Conservation (phyloP, 2,113 vertebrate species). For the Zosterops hypoxanthus region DNA sequence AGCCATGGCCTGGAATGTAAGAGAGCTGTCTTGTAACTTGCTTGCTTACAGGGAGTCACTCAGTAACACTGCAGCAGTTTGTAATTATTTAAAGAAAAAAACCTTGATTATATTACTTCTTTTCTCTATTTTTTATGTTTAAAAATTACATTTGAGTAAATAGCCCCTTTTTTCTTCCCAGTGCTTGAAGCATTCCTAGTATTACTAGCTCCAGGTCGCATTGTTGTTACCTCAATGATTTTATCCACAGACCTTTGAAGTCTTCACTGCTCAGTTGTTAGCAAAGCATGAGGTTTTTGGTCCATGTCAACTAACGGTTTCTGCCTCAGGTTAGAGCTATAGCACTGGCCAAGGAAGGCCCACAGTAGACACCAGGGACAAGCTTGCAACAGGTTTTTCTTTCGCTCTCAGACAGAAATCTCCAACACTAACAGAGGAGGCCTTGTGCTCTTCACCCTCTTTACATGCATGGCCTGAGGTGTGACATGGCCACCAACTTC, state of each 20-base stretch:
- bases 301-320: not conserved
- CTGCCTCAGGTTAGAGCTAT: not conserved
- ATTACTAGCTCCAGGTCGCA: not conserved
- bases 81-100: not conserved
- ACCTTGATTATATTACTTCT: not conserved
- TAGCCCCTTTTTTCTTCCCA: not conserved
- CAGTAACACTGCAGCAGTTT: not conserved
- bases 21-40: not conserved
- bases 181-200: not conserved
- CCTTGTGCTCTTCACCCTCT: not conserved
- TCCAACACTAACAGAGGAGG: not conserved
- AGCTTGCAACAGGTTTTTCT: not conserved
- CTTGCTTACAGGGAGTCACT: not conserved
- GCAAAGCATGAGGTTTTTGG: not conserved
- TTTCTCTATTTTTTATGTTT: not conserved
- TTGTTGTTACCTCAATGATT: not conserved
- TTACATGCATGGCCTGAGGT: rapidly evolving
- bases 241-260: not conserved
- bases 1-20: not conserved
- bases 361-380: not conserved
- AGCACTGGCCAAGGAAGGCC: not conserved
- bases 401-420: not conserved
- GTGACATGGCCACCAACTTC: not conserved
- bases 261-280: not conserved
- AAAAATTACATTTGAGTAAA: not conserved